These are phyloP conservation scores for Cacoxenus indagator DNA, from an alignment of 2,888 invertebrate species.

Conservation along the genomic window DNA sequence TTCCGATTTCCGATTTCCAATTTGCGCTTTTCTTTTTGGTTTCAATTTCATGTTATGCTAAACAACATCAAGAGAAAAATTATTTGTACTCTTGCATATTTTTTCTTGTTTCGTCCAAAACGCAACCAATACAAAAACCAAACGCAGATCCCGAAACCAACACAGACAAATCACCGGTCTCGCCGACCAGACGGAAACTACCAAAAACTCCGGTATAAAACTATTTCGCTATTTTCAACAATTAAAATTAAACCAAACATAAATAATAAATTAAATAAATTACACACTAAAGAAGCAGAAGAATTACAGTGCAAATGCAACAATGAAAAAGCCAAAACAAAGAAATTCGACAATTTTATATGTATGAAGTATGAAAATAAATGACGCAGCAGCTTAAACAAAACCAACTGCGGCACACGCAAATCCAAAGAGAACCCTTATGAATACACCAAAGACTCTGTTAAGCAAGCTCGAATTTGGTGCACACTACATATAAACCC, in stretches of 20 bases:
- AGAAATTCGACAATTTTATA: conserved; percentile 30
- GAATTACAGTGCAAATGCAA: background rate
- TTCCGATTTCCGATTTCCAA: background rate
- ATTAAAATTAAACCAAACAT: conserved; percentile 32
- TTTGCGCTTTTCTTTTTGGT: background rate
- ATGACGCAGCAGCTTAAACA: background rate
- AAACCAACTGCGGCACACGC: background rate
- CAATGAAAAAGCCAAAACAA: conserved; percentile 22
- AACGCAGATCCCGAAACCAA: conserved; percentile 81
- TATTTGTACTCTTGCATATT: conserved; percentile 25
- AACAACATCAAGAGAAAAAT: background rate
- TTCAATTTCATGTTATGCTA: background rate
- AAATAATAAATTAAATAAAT: conserved; percentile 2
- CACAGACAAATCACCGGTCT: conserved; percentile 87
- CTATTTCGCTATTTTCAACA: conserved; percentile 53
- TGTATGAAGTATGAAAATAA: background rate
- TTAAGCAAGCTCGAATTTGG: no score
- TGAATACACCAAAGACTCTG: background rate
- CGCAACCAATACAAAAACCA: conserved; percentile 30
- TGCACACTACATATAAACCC: no score
- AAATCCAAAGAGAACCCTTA: background rate
- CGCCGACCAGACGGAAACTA: conserved; percentile 93
- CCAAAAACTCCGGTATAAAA: conserved; percentile 97
- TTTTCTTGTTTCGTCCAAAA: conserved; percentile 26
- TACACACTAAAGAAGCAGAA: conserved; percentile 28